Evolutionary conservation across 1,140 invertebrate genomes (phyloP), one percentile per base, ranked within the genome.

Genomic region (Tyrophagus putrescentiae): DNA sequence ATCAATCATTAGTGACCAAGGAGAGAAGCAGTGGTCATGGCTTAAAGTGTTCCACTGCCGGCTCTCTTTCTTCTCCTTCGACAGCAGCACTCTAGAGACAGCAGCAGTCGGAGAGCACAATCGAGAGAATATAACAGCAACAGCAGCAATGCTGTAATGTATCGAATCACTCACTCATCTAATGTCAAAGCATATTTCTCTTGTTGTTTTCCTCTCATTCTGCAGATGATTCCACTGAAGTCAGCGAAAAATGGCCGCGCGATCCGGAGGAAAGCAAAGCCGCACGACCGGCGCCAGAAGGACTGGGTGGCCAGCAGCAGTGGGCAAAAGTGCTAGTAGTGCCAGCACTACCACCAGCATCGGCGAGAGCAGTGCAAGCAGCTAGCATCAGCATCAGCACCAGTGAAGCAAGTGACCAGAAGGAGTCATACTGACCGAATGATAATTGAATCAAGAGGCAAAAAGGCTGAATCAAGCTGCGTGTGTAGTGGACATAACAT

Each of bases 81-180:
- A n/a, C n/a, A n/a, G n/a, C n/a, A n/a, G n/a, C n/a, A n/a, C n/a
- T n/a, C n/a, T n/a, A n/a, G n/a, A n/a, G n/a, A n/a, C n/a, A n/a
- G n/a, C n/a, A n/a, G n/a, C n/a, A n/a, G n/a, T n/a, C n/a, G n/a
- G n/a, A n/a, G n/a, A n/a, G n/a, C n/a, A n/a, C n/a, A n/a, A n/a
- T n/a, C n/a, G n/a, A n/a, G n/a, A n/a, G n/a, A n/a, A n/a, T n/a
- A n/a, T n/a, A n/a, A n/a, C n/a, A n/a, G n/a, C n/a, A n/a, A n/a
- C n/a, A n/a, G n/a, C n/a, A n/a, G n/a, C n/a, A n/a, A n/a, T n/a
- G n/a, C n/a, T n/a, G n/a, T n/a, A n/a, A n/a, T n/a, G n/a, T n/a
- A n/a, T n/a, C n/a, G n/a, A n/a, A n/a, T n/a, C n/a, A n/a, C 23
- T 48, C 45, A 48, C 45, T 48, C 45, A 48, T 48, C 45, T 48